Conservation (phyloP, 1,140 invertebrate genomes). For the Zaprionus ornatus region DNA sequence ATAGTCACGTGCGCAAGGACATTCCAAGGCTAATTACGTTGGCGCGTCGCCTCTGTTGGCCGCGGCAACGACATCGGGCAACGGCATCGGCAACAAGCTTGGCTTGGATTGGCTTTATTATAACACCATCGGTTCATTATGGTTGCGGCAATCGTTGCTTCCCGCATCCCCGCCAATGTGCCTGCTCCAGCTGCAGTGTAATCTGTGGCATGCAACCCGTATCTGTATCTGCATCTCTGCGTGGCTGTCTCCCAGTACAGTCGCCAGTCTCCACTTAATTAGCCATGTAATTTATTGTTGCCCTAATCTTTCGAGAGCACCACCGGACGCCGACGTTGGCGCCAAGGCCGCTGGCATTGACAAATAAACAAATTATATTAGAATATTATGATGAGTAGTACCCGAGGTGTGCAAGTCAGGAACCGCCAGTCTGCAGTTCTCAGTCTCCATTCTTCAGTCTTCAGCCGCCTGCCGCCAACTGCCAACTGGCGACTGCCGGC, state of each 20-base stretch:
- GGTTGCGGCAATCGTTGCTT: slow-evolving; percentile 43
- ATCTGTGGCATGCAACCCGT: slow-evolving; percentile 61
- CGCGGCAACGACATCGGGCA: slow-evolving; percentile 24
- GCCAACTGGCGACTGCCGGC: neutral
- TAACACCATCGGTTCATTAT: slow-evolving; percentile 74
- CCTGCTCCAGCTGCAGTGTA: slow-evolving; percentile 27
- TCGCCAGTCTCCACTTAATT: slow-evolving; percentile 66
- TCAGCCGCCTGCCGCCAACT: neutral
- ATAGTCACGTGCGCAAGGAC: slow-evolving; percentile 81
- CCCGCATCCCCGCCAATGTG: slow-evolving; percentile 13
- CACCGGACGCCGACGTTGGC: slow-evolving; percentile 37
- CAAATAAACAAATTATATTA: slow-evolving; percentile 80
- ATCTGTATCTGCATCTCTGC: slow-evolving; percentile 71
- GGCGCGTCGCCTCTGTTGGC: slow-evolving; percentile 37
- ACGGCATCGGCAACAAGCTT: slow-evolving; percentile 20
- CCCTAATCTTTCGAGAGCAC: slow-evolving; percentile 54
- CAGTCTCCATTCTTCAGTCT: too few relatives aligned
- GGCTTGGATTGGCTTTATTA: slow-evolving; percentile 54
- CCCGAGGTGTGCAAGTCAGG: slow-evolving; percentile 19
- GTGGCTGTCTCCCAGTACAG: slow-evolving; percentile 55
- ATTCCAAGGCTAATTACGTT: slow-evolving; percentile 83
- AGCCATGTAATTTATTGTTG: slow-evolving; percentile 80
- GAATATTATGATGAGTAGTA: slow-evolving; percentile 62
- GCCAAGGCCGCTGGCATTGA: slow-evolving; percentile 69
- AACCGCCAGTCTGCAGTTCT: slow-evolving; percentile 9